Evolutionary conservation across 2,113 vertebrate genomes (phyloP).

Genomic region (Eonycteris spelaea): DNA sequence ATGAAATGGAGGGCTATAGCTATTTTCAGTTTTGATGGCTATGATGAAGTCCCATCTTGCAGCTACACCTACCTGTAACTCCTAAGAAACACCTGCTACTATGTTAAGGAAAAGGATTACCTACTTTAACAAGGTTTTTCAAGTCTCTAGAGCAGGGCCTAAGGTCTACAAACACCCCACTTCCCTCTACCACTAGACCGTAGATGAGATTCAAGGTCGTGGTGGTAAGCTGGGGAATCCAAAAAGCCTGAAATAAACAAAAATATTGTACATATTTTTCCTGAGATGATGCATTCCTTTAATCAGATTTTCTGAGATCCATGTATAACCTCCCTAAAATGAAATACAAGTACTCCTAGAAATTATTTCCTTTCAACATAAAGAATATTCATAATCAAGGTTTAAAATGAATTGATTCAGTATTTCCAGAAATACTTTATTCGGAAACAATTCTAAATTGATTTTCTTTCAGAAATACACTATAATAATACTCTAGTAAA

Average conservation of each 20-base stretch:
- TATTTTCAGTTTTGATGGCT: neutral
- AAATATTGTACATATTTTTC: neutral
- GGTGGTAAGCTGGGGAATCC: neutral
- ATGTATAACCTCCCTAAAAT: slow-evolving; percentile 10
- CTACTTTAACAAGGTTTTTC: neutral
- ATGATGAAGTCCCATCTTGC: neutral
- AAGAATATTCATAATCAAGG: slow-evolving; percentile 21
- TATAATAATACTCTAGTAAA: neutral
- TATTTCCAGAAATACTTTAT: slow-evolving; percentile 32
- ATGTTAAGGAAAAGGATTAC: neutral
- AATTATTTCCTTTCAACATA: slow-evolving; percentile 4
- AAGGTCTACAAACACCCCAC: neutral
- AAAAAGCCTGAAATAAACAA: neutral
- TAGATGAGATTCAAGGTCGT: neutral
- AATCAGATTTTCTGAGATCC: neutral
- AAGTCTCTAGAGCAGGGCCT: neutral
- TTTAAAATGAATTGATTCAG: slow-evolving; percentile 20
- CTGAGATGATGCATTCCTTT: neutral
- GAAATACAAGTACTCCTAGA: neutral
- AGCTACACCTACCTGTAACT: neutral
- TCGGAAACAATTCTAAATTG: neutral
- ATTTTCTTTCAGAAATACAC: slow-evolving; percentile 5
- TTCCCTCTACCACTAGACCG: neutral
- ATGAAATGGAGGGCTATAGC: neutral
- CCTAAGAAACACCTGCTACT: neutral